These are phyloP conservation scores for Hecatera dysodea DNA, from an alignment of 2,888 invertebrate genomes.

Conservation along the genomic window DNA sequence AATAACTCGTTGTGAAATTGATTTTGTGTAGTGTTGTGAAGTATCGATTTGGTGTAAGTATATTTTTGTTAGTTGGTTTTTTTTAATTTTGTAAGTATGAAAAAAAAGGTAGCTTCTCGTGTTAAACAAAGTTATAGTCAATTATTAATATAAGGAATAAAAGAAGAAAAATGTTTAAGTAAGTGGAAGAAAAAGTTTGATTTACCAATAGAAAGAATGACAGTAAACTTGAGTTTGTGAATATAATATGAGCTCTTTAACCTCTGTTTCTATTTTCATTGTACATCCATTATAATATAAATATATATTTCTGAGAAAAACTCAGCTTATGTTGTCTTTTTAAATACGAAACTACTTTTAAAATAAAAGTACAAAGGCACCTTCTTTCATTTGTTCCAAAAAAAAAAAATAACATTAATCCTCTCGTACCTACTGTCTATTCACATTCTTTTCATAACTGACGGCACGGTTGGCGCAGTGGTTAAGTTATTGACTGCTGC, in stretches of 20 bases:
- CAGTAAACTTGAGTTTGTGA: constrained; percentile 25
- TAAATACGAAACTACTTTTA: too few species aligned
- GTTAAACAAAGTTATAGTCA: not conserved
- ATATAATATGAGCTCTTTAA: constrained; percentile 32
- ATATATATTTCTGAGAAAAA: not conserved
- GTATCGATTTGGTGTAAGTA: constrained; percentile 23
- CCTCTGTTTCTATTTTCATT: constrained; percentile 25
- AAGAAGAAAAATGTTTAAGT: not conserved
- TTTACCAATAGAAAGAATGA: constrained; percentile 16
- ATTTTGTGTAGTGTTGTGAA: constrained; percentile 69
- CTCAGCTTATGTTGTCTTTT: too few species aligned
- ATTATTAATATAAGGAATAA: not conserved
- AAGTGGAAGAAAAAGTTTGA: not conserved
- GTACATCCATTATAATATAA: constrained; percentile 32
- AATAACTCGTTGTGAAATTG: constrained; percentile 81
- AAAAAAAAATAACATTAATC: too few species aligned
- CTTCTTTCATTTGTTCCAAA: too few species aligned
- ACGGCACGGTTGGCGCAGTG: too few species aligned
- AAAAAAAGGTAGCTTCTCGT: too few species aligned
- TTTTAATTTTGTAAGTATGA: too few species aligned
- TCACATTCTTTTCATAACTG: too few species aligned
- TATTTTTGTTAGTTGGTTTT: constrained; percentile 27
- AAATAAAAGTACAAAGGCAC: too few species aligned
- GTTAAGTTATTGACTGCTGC: too few species aligned
- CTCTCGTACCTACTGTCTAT: too few species aligned